Evolutionary conservation across 2,797 vertebrate species (phyloP).

Genomic region (Macropus fuliginosus): DNA sequence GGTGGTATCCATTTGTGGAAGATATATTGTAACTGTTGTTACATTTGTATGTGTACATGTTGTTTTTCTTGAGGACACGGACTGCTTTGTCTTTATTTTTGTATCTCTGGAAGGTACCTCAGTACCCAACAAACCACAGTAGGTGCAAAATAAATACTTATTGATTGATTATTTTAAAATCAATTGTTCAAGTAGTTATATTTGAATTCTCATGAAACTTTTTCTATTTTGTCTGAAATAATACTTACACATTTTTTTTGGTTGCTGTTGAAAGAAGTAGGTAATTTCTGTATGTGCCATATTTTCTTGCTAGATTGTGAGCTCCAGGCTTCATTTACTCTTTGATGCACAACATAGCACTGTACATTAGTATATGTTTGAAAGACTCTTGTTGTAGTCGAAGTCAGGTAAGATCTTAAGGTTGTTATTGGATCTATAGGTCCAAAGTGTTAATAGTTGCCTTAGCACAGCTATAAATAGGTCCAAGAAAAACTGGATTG

Average conservation of each 20-base stretch:
- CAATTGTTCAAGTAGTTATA: background rate
- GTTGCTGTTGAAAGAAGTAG: background rate
- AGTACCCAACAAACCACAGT: background rate
- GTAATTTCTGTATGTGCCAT: background rate
- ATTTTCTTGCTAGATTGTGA: background rate
- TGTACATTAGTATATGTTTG: background rate
- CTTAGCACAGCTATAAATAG: background rate
- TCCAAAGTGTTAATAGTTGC: background rate
- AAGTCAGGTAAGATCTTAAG: background rate
- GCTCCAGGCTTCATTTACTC: background rate
- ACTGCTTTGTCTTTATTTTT: background rate
- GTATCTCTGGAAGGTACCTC: background rate
- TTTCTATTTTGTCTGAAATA: background rate
- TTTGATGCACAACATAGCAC: background rate
- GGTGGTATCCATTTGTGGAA: background rate
- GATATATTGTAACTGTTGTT: background rate
- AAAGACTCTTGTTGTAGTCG: background rate
- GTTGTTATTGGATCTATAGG: background rate
- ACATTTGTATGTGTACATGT: background rate
- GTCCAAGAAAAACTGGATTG: background rate
- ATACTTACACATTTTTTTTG: background rate
- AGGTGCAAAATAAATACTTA: background rate
- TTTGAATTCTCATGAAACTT: background rate
- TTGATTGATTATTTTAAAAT: background rate
- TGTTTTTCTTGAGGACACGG: background rate